Base-by-base conservation (phyloP, 1,140 invertebrate species). In the Drosophila triauraria region DNA sequence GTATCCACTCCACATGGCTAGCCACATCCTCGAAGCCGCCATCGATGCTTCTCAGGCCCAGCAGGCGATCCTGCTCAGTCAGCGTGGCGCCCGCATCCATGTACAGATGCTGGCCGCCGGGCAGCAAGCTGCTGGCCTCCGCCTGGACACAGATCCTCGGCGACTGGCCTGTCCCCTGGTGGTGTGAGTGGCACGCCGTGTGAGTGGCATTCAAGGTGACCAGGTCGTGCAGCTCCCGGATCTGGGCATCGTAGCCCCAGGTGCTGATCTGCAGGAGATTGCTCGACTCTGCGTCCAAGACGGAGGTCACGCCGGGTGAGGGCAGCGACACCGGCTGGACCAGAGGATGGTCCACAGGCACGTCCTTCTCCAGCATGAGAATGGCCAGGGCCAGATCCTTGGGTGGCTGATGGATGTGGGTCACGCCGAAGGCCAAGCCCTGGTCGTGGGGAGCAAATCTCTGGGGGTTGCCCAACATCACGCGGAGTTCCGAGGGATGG, bases 401-500 rank as follows among this genome's bases (percentile, higher is more conserved):
- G 15, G 82, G 88, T 8, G 82, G 75, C 48, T 64, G 51, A 20
- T 88, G 72, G 6, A 87, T 63, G 25, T 92, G 91, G 3, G 91
- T 92, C 1, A 92, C 78, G 0, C 91, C 85, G 3, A 59, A 75
- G 17, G 78, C 47, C 4, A 84, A 30, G 0, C 74, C 87, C 20
- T 78, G 48, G 0, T 65, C 63, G 3, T 50, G 69, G 2, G 76
- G 91, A 13, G 83, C 80, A 56, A 92, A 92, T 10, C 91, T 79
- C 47, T 84, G 70, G 2, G 57, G 54, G 13, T 75, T 84, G 27
- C 88, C 91, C 61, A 92, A 32, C 38, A 91, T 59, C 0, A 92
- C 82, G 8, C 79, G 78, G n/a, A 92, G 54, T 57, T 92, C 82
- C 9, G 91, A 78, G 2, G 91, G 91, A 87, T 92, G 91, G 62